These are phyloP conservation scores for Nannospalax galili DNA, from an alignment of 2,113 vertebrate genomes.

Conservation along the genomic window DNA sequence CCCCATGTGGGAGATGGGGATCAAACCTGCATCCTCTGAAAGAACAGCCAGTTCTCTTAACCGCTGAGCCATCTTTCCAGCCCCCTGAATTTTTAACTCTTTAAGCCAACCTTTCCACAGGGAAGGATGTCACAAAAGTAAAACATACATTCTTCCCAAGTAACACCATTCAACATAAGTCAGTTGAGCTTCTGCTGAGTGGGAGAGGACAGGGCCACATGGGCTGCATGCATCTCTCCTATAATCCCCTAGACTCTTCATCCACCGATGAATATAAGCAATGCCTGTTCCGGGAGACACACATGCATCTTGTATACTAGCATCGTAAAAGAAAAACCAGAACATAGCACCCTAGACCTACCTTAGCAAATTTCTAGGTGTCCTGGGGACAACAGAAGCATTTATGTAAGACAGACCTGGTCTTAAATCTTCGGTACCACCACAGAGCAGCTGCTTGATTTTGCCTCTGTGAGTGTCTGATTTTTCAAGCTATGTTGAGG, in stretches of 20 bases:
- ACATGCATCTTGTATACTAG: too few species aligned
- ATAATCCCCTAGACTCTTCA: neutral
- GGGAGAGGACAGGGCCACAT: neutral
- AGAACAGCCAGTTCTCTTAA: neutral
- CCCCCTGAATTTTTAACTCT: neutral
- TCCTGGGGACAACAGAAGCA: neutral
- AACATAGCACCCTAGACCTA: neutral
- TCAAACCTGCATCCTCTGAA: too few species aligned
- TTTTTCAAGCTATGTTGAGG: neutral
- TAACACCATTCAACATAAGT: neutral
- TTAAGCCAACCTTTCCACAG: neutral
- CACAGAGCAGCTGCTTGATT: neutral
- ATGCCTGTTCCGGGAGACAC: neutral
- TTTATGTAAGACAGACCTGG: neutral
- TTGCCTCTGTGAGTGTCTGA: neutral
- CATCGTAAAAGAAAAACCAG: neutral
- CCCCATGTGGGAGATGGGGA: too few species aligned
- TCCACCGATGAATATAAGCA: rapidly evolving
- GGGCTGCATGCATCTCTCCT: rapidly evolving
- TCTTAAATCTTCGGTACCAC: neutral
- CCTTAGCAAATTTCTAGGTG: neutral
- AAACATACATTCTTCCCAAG: neutral
- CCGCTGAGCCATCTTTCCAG: neutral
- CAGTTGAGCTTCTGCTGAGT: neutral
- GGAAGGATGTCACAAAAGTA: neutral